phyloP scores from a whole-genome alignment of 2,888 invertebrate genomes.

The Nesidiocoris tenuis region DNA sequence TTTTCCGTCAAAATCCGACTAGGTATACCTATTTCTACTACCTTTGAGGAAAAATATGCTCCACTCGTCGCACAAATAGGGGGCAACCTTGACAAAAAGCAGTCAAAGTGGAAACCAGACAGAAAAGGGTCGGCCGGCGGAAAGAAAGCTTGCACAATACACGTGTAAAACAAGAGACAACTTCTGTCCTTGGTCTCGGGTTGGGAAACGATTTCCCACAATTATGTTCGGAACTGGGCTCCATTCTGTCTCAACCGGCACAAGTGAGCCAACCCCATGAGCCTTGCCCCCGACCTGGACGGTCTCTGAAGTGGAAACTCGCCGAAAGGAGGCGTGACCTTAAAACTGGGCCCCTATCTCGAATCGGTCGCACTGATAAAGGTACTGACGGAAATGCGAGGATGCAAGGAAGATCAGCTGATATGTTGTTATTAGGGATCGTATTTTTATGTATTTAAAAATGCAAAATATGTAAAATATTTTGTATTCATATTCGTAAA shows the following conservation, averaged over 20 bases:
- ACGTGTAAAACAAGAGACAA: constrained; percentile 35
- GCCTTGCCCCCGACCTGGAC: constrained; percentile 35
- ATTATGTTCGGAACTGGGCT: constrained; percentile 43
- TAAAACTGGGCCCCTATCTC: constrained; percentile 9
- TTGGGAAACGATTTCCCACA: constrained; percentile 44
- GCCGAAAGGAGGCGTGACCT: constrained; percentile 31
- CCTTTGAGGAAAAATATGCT: no score
- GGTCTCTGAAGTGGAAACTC: constrained; percentile 33
- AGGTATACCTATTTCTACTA: no score
- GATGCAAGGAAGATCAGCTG: no score
- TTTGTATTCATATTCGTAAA: no score
- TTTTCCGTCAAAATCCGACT: no score
- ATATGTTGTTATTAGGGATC: no score
- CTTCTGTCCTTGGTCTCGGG: constrained; percentile 37
- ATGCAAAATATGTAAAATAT: no score
- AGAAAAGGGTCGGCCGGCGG: not conserved
- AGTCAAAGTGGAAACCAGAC: not conserved
- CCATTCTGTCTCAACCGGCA: constrained; percentile 36
- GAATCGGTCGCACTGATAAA: no score
- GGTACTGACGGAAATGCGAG: no score
- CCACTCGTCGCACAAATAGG: no score
- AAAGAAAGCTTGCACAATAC: constrained; percentile 29
- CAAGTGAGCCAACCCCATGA: constrained; percentile 18
- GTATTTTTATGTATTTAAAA: no score
- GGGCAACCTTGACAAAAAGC: no score